Base-by-base conservation (phyloP, 2,113 vertebrate species). In the Maylandia zebra region DNA sequence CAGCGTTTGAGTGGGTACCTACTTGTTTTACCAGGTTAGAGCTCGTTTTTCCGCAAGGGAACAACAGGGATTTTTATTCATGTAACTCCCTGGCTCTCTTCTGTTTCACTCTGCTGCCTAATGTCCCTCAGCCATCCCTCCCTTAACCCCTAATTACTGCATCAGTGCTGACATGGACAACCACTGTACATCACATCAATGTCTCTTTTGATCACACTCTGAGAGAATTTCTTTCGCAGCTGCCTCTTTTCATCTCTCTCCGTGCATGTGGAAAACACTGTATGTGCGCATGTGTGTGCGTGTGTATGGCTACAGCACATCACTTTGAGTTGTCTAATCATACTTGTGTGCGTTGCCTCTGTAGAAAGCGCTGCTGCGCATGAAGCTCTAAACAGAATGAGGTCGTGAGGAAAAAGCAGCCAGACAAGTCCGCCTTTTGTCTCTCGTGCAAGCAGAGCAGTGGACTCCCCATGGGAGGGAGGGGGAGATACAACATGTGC, bases 81-180 rank as follows among this genome's bases (percentile, higher is more conserved):
- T 81, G 69, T 34, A 82, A 81, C 38, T 84, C 53, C 10, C 38
- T 36, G 53, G 13, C 7, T 59, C 69, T 83, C 56, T 48, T 83
- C 56, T 81, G 59, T 22, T 57, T 84, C 48, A 50, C 27, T 83
- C 48, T 48, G 38, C 50, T 71, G 24, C 69, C 78, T 12, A 17
- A 52, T 74, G 82, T 66, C 86, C 64, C 83, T 34, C 55, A 22
- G 88, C 64, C 53, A 55, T 83, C 36, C 22, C 83, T 85, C 87
- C 84, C 53, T 76, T 87, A 85, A 90, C 88, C 85, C 78, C 88
- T 93, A 93, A 95, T 95, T 92, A 95, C 81, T 43, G 84, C 84
- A 88, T 93, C 94, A 93, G 71, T 19, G 79, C 87, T 78, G 93
- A 91, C 92, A 90, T 53, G 57, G 91, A 93, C 88, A 84, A 85